phyloP scores from a whole-genome alignment of 2,797 vertebrate genomes.

The Yasuhikotakia modesta region DNA sequence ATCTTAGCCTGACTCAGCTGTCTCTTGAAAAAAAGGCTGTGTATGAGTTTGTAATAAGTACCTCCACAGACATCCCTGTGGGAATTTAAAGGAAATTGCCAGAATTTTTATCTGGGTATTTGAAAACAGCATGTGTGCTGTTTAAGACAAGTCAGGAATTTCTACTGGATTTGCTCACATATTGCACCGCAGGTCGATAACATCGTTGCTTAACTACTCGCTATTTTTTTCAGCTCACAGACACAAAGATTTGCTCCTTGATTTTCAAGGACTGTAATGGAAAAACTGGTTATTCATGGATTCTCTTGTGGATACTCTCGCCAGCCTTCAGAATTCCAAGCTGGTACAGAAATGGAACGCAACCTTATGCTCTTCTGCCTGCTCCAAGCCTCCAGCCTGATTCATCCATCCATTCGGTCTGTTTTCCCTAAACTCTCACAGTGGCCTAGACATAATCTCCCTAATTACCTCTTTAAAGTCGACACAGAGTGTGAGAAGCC shows the following conservation, averaged over 20 bases:
- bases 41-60: constrained; percentile 50
- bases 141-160: constrained; percentile 54
- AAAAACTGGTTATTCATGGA: constrained; percentile 15
- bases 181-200: background rate
- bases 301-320: constrained; percentile 8
- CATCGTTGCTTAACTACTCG: background rate
- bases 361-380: constrained; percentile 41
- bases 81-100: constrained; percentile 69
- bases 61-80: constrained; percentile 63
- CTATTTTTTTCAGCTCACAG: background rate
- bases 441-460: constrained; percentile 71
- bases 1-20: constrained; percentile 40
- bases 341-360: constrained; percentile 29
- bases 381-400: constrained; percentile 36
- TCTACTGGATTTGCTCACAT: constrained; percentile 38
- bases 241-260: background rate
- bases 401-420: constrained; percentile 47
- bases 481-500: constrained; percentile 67
- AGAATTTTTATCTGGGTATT: constrained; percentile 61
- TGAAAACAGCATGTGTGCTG: constrained; percentile 62
- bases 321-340: constrained; percentile 15
- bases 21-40: constrained; percentile 43
- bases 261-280: constrained; percentile 1
- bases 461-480: constrained; percentile 76
- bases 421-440: constrained; percentile 56